These are phyloP conservation scores for Hippopotamus amphibius DNA, from an alignment of 2,113 vertebrate genomes.

Conservation along the genomic window DNA sequence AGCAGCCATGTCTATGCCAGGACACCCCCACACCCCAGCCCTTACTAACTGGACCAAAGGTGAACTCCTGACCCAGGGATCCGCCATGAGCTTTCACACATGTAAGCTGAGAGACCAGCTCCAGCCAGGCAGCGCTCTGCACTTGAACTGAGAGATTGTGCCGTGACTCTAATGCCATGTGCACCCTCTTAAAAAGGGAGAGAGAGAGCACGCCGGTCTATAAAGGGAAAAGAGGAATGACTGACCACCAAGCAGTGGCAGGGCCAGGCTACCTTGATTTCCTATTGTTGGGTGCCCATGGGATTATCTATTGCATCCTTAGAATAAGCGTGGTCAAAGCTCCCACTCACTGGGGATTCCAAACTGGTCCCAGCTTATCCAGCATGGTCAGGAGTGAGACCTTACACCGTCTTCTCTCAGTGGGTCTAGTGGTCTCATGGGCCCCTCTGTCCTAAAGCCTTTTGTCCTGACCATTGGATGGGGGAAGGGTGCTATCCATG, in stretches of 20 bases:
- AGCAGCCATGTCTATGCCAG: background rate
- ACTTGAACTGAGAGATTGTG: background rate
- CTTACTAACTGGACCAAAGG: background rate
- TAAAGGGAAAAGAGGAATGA: background rate
- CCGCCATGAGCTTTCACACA: background rate
- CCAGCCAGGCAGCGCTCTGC: background rate
- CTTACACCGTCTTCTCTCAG: background rate
- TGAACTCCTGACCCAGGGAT: background rate
- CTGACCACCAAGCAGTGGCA: background rate
- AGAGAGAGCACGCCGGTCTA: background rate
- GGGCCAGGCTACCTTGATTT: background rate
- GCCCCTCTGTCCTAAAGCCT: background rate
- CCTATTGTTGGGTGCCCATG: background rate
- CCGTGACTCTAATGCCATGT: background rate
- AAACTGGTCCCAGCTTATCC: background rate
- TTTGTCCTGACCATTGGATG: background rate
- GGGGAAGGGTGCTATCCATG: background rate
- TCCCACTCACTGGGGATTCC: background rate
- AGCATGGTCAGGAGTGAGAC: background rate
- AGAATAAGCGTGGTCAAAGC: background rate
- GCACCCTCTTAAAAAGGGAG: background rate
- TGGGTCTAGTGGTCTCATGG: background rate
- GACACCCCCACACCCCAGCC: background rate
- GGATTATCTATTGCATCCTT: background rate
- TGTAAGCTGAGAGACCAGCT: background rate